Percentiles rank a stretch among this genome's conserved stretches.
phyloP scores from a whole-genome alignment of 2,797 vertebrate species.

The Microctenopoma lineatum region DNA sequence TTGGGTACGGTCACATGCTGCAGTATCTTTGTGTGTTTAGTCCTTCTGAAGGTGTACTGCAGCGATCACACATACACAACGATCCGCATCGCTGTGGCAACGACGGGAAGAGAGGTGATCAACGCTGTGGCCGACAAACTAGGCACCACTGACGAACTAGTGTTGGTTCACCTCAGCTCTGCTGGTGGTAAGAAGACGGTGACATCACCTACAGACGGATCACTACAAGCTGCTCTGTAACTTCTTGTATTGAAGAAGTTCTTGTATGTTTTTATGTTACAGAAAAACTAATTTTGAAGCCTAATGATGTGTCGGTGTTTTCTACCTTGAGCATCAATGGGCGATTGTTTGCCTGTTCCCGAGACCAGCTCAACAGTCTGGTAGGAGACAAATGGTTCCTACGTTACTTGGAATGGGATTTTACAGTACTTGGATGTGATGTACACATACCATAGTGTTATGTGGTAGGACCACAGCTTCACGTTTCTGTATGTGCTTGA shows the following conservation, averaged over 20 bases:
- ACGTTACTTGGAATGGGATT: neutral
- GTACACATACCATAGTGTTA: neutral
- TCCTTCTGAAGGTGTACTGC: slow-evolving; percentile 97
- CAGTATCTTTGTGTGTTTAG: slow-evolving; percentile 67
- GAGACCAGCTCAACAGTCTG: slow-evolving; percentile 91
- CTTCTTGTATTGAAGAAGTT: neutral
- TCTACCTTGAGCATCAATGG: slow-evolving; percentile 94
- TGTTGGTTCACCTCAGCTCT: slow-evolving; percentile 92
- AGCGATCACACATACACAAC: slow-evolving; percentile 97
- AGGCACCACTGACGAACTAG: slow-evolving; percentile 90
- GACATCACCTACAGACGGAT: neutral
- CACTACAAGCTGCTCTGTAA: neutral
- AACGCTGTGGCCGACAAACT: slow-evolving; percentile 91
- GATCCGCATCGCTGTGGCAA: slow-evolving; percentile 89
- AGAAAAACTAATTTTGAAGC: slow-evolving; percentile 96
- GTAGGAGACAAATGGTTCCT: slow-evolving; percentile 76
- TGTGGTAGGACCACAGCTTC: neutral
- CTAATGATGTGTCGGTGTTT: slow-evolving; percentile 95
- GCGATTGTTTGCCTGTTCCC: slow-evolving; percentile 91
- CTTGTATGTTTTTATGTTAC: slow-evolving; percentile 33
- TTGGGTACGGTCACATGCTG: neutral
- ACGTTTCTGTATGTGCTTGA: neutral
- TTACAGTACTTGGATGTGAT: neutral
- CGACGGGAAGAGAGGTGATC: slow-evolving; percentile 91
- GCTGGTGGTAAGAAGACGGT: slow-evolving; percentile 85